Conservation (phyloP, 2,113 vertebrate species). For the Chionomys nivalis region DNA sequence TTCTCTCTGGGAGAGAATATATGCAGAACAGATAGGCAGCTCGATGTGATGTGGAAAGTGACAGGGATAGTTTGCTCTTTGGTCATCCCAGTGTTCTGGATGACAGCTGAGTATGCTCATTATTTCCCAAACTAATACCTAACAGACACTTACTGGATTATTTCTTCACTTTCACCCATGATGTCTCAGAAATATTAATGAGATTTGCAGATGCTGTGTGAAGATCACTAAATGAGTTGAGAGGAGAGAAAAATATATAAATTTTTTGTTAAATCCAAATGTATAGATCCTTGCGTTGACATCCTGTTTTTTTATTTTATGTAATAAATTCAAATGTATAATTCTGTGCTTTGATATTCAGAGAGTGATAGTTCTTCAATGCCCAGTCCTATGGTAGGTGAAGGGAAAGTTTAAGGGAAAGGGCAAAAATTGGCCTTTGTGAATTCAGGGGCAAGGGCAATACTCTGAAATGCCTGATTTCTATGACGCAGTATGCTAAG, state of each 20-base stretch:
- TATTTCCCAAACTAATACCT: not conserved
- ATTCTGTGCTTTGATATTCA: too few relatives aligned
- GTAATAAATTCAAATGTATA: not conserved
- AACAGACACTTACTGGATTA: not conserved
- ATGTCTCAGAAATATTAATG: not conserved
- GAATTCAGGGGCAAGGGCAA: not conserved
- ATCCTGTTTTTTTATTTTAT: not conserved
- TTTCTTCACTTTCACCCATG: not conserved
- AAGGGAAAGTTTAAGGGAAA: not conserved
- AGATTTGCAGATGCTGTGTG: not conserved
- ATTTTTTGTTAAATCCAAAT: not conserved
- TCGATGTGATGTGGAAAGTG: not conserved
- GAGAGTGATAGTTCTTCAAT: not conserved
- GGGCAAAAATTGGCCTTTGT: not conserved
- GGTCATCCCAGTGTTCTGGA: not conserved
- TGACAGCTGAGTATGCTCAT: not conserved
- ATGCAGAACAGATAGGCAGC: not conserved
- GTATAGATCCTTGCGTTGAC: not conserved
- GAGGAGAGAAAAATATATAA: not conserved
- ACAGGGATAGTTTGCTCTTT: not conserved
- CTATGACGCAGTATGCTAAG: not conserved
- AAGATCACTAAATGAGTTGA: not conserved
- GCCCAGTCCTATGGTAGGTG: fast-evolving
- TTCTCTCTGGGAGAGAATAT: not conserved
- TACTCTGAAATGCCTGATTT: not conserved